Evolutionary conservation across 1,140 invertebrate genomes (phyloP).

Genomic region (Andricus grossulariae): DNA sequence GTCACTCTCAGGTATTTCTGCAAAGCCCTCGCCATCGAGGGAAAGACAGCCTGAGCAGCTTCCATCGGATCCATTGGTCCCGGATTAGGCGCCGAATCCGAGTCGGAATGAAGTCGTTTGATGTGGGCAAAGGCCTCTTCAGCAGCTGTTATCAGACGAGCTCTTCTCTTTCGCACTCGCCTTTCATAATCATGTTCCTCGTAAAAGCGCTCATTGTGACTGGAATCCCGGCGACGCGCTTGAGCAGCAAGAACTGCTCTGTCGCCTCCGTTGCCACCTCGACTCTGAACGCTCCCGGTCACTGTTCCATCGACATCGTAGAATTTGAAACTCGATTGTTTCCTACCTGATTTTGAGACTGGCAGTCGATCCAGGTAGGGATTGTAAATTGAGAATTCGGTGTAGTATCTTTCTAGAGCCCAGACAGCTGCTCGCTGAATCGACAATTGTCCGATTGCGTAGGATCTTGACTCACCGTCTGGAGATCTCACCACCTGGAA

Average conservation of each 20-base stretch:
- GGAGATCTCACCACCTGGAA: constrained; percentile 89
- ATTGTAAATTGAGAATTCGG: constrained; percentile 94
- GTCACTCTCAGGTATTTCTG: constrained; percentile 98
- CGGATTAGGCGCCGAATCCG: constrained; percentile 73
- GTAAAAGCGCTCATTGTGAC: constrained; percentile 97
- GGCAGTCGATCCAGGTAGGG: constrained; percentile 95
- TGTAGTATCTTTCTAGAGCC: constrained; percentile 96
- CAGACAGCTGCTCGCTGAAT: constrained; percentile 96
- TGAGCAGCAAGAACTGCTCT: constrained; percentile 83
- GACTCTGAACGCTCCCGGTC: constrained; percentile 82
- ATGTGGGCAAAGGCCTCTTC: constrained; percentile 99
- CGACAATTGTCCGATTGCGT: constrained; percentile 92
- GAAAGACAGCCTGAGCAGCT: constrained; percentile 97
- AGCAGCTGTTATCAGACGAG: constrained; percentile 91
- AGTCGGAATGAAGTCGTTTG: constrained; percentile 84
- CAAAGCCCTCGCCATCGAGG: constrained; percentile 94
- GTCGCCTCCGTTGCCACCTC: constrained; percentile 78
- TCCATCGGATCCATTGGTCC: constrained; percentile 93
- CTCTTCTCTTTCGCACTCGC: constrained; percentile 91
- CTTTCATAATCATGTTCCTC: constrained; percentile 98
- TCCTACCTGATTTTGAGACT: constrained; percentile 87
- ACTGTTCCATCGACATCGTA: constrained; percentile 95
- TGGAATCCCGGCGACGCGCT: constrained; percentile 87
- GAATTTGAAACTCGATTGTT: constrained; percentile 93
- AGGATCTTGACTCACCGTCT: constrained; percentile 91